Conservation (phyloP, 2,797 vertebrate genomes). For the Iguana delicatissima region DNA sequence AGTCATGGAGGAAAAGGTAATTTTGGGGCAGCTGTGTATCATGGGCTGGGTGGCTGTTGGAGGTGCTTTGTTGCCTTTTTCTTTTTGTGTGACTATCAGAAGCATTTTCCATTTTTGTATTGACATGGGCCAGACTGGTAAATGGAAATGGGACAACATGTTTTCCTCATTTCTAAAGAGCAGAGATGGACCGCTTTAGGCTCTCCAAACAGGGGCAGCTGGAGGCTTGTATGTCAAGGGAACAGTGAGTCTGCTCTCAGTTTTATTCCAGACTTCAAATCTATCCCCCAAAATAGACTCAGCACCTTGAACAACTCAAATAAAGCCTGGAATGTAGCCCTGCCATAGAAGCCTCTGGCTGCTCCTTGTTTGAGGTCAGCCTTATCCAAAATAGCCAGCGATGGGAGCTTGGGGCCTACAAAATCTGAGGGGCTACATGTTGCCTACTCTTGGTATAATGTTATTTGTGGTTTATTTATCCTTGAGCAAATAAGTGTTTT, state of each 20-base stretch:
- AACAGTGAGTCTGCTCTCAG: too few species aligned
- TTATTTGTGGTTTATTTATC: background rate
- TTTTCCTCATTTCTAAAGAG: accelerated
- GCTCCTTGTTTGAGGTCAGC: too few species aligned
- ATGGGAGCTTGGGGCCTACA: background rate
- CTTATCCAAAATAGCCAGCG: background rate
- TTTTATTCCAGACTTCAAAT: too few species aligned
- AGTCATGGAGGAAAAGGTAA: conserved; percentile 99
- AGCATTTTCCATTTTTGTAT: background rate
- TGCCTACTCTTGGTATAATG: background rate
- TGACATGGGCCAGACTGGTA: background rate
- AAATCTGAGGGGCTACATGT: background rate
- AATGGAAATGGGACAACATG: accelerated
- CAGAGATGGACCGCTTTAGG: background rate
- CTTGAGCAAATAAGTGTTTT: background rate
- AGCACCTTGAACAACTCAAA: too few species aligned
- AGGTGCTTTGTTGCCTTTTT: background rate
- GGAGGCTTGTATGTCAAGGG: too few species aligned
- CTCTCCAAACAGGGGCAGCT: background rate
- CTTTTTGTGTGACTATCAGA: background rate
- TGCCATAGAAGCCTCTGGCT: too few species aligned
- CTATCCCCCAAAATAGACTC: too few species aligned
- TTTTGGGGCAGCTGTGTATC: conserved; percentile 59
- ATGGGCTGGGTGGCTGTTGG: background rate
- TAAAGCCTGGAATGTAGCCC: too few species aligned